A percentile compares a stretch with the other conserved stretches of the same genome.
These are phyloP conservation scores for Epizoanthus ramosus DNA, from an alignment of 92 coral and sea anemone species.

Conservation along the genomic window DNA sequence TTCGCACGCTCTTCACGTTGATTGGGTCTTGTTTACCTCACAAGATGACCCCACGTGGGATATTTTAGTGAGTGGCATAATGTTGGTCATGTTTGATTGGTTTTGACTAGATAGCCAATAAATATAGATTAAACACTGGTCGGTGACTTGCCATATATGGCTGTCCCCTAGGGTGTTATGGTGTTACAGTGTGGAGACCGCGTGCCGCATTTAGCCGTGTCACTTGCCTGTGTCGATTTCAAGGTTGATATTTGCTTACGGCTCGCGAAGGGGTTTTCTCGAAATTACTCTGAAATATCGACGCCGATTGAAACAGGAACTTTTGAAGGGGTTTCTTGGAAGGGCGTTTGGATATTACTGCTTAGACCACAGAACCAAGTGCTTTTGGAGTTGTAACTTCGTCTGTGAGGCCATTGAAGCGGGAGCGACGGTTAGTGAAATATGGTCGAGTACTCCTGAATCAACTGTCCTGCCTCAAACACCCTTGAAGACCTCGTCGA, in stretches of 20 bases:
- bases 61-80: slow-evolving; percentile 90
- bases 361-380: slow-evolving; percentile 44
- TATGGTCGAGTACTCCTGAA: slow-evolving; percentile 88
- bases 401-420: slow-evolving; percentile 63
- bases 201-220: slow-evolving; percentile 99
- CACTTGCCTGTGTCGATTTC: slow-evolving; percentile 99
- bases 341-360: slow-evolving; percentile 41
- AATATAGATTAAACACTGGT: slow-evolving; percentile 99
- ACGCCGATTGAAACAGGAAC: slow-evolving; percentile 51
- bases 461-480: slow-evolving; percentile 70
- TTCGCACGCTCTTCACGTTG: slow-evolving; percentile 98
- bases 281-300: slow-evolving; percentile 58
- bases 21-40: slow-evolving; percentile 99
- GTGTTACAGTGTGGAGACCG: slow-evolving; percentile 96
- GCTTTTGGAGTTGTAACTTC: slow-evolving; percentile 44
- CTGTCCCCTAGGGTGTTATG: slow-evolving; percentile 99
- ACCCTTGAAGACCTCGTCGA: slow-evolving; percentile 79
- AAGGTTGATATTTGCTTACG: slow-evolving; percentile 89
- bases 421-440: slow-evolving; percentile 86
- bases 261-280: slow-evolving; percentile 82
- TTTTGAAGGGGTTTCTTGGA: slow-evolving; percentile 35
- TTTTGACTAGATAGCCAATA: slow-evolving; percentile 99
- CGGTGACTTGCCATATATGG: slow-evolving; percentile 96
- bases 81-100: slow-evolving; percentile 99
- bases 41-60: slow-evolving; percentile 99